Percentiles rank a stretch among this genome's conserved stretches.
Conservation (phyloP, 2,113 vertebrate species). For the Thunnus thynnus region DNA sequence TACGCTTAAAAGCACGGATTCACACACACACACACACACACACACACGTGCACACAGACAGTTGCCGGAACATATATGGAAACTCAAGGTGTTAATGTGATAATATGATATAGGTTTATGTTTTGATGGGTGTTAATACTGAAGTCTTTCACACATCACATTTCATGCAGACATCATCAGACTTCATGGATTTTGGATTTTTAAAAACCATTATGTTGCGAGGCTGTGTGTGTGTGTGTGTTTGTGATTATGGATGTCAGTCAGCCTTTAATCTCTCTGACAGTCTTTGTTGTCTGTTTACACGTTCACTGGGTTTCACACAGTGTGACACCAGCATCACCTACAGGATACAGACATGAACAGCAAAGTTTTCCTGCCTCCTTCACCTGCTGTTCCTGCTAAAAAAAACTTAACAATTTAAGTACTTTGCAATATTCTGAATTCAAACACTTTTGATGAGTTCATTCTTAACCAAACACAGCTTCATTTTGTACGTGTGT, state of each 20-base stretch:
- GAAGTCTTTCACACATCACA: neutral
- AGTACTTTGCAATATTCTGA: neutral
- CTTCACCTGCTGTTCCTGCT: neutral
- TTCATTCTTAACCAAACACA: neutral
- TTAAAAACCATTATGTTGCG: neutral
- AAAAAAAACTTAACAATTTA: neutral
- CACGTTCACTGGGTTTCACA: neutral
- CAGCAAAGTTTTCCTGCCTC: conserved; percentile 6
- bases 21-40: neutral
- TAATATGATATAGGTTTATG: neutral
- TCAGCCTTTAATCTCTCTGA: conserved; percentile 21
- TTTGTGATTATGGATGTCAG: conserved; percentile 15
- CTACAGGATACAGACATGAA: conserved; percentile 52
- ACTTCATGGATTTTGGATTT: neutral
- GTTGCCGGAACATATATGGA: neutral
- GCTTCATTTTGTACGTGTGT: neutral
- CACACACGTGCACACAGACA: neutral
- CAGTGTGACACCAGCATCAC: conserved; percentile 68
- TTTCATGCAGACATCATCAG: neutral
- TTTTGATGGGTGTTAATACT: neutral
- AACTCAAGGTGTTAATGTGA: neutral
- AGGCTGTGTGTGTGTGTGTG: neutral
- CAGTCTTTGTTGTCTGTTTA: conserved; percentile 7
- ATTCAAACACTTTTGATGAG: neutral
- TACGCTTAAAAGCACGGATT: neutral